These are phyloP conservation scores for Ophioninae sp. DNA, from an alignment of 2,888 invertebrate genomes.

Conservation along the genomic window DNA sequence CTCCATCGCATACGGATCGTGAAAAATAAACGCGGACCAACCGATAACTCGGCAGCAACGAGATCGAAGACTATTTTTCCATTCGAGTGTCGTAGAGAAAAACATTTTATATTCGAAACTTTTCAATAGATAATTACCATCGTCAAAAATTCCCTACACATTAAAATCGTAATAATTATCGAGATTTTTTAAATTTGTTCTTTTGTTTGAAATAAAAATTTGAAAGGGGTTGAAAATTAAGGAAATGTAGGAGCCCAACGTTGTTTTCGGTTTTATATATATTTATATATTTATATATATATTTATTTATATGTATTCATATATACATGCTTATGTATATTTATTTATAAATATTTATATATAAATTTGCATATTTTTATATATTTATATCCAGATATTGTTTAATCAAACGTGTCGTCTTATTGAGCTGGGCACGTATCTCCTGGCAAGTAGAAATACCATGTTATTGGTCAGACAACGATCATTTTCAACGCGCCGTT, in stretches of 20 bases:
- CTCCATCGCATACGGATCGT: conserved; percentile 15
- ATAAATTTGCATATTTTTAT: background rate
- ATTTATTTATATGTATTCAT: too few species aligned
- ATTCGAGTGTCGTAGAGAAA: background rate
- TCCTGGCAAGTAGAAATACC: conserved; percentile 38
- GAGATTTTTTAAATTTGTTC: background rate
- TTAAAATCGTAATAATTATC: background rate
- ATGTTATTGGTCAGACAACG: conserved; percentile 44
- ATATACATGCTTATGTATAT: background rate
- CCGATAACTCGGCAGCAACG: conserved; percentile 25
- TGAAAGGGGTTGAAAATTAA: background rate
- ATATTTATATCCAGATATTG: background rate
- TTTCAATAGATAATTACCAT: background rate
- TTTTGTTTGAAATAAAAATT: background rate
- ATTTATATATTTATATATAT: background rate
- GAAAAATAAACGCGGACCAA: conserved; percentile 10
- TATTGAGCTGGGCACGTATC: background rate
- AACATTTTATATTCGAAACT: background rate
- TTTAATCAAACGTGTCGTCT: background rate
- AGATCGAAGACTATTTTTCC: conserved; percentile 19
- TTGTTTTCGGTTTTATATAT: background rate
- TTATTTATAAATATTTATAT: background rate
- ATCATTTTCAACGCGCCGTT: background rate
- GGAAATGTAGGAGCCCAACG: background rate
- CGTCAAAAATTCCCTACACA: background rate